phyloP scores from a whole-genome alignment of 2,797 vertebrate species.

The Semaprochilodus insignis region DNA sequence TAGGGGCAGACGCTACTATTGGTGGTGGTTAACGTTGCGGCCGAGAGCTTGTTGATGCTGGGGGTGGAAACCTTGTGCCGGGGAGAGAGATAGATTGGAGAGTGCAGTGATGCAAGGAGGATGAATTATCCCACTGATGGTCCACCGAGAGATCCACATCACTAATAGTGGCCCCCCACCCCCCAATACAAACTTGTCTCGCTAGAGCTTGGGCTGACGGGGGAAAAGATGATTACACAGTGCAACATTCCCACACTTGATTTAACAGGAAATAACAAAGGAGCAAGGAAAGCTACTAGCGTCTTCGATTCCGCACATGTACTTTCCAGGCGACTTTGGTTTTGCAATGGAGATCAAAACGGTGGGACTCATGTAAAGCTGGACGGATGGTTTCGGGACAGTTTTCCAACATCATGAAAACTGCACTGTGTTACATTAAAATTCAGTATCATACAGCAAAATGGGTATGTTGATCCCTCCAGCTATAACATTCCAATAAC shows the following conservation, averaged over 20 bases:
- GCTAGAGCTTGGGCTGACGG: background rate
- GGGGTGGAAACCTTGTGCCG: background rate
- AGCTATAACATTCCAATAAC: no score
- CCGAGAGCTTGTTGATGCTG: background rate
- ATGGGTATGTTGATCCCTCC: no score
- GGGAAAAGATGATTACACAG: background rate
- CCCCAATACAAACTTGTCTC: background rate
- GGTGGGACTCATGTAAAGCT: no score
- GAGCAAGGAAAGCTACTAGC: background rate
- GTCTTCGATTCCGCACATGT: background rate
- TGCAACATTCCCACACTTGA: background rate
- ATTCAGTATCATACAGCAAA: no score
- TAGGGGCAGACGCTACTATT: background rate
- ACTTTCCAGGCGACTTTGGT: background rate
- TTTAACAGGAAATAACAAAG: background rate
- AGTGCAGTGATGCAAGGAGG: background rate
- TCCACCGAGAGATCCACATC: background rate
- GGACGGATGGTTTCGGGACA: no score
- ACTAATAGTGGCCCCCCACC: background rate
- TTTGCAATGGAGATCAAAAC: no score
- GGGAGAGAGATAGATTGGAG: background rate
- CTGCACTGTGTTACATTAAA: no score
- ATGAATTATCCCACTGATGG: background rate
- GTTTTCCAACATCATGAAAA: no score
- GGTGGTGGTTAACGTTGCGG: background rate